Evolutionary conservation across 2,888 invertebrate species (phyloP).

Genomic region (Liposcelis brunnea): DNA sequence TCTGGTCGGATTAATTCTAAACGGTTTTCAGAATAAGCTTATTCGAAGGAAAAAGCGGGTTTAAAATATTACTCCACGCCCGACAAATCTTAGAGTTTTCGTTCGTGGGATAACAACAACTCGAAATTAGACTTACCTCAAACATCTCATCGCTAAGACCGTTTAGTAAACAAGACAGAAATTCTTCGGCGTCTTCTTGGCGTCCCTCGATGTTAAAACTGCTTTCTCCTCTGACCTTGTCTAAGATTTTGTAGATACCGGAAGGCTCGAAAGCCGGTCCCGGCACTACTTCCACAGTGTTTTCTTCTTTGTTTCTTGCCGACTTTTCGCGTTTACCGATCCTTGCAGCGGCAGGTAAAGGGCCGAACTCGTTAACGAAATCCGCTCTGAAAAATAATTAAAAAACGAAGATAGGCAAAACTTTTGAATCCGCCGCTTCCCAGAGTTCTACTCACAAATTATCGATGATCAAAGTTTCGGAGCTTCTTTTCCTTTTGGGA

Average conservation of each 20-base stretch:
- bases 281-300: slow-evolving; percentile 18
- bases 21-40: too few relatives aligned
- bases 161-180: slow-evolving; percentile 81
- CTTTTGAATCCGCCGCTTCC: too few relatives aligned
- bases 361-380: slow-evolving; percentile 61
- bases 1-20: too few relatives aligned
- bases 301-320: slow-evolving; percentile 24
- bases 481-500: slow-evolving; percentile 38
- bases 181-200: slow-evolving; percentile 96
- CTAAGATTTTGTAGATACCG: slow-evolving; percentile 68
- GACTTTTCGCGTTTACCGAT: slow-evolving; percentile 12
- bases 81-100: too few relatives aligned
- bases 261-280: slow-evolving; percentile 83
- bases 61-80: too few relatives aligned
- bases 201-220: slow-evolving; percentile 64
- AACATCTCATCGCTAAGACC: slow-evolving; percentile 94
- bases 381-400: slow-evolving; percentile 46
- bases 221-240: slow-evolving; percentile 53
- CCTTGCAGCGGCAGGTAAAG: slow-evolving; percentile 32
- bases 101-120: too few relatives aligned
- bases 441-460: slow-evolving; percentile 58
- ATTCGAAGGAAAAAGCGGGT: too few relatives aligned
- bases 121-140: slow-evolving; percentile 58
- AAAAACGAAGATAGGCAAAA: background rate
- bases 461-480: slow-evolving; percentile 69